Conservation (phyloP, 2,888 invertebrate genomes). For the Brachypterus glaber region DNA sequence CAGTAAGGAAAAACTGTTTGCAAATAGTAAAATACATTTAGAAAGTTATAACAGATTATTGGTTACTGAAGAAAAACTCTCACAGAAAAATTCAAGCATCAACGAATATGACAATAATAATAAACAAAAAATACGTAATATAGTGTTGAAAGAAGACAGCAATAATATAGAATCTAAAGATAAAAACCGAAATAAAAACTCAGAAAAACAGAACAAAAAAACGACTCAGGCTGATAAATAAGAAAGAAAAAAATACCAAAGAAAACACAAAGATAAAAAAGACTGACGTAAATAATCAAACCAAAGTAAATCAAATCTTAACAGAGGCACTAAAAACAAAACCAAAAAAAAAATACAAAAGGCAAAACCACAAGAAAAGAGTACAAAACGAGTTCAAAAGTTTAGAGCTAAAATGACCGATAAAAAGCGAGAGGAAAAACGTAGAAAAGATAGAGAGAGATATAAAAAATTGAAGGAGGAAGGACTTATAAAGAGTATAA, state of each 20-base stretch:
- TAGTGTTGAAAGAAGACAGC: background rate
- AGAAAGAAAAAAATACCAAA: background rate
- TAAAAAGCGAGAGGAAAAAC: conserved; percentile 2
- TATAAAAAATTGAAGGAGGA: conserved; percentile 4
- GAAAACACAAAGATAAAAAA: background rate
- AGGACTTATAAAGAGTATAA: conserved; percentile 2
- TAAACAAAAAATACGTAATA: background rate
- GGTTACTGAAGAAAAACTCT: background rate
- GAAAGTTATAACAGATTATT: background rate
- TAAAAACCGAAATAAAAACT: background rate
- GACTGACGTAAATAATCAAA: background rate
- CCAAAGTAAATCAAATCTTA: background rate
- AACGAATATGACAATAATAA: background rate
- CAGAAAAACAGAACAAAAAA: background rate
- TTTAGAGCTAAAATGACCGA: conserved; percentile 4
- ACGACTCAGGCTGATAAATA: background rate
- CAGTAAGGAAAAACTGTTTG: background rate
- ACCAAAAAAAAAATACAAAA: background rate
- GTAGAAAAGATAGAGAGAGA: conserved; percentile 4
- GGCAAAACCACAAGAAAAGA: conserved; percentile 1
- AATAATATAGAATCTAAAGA: background rate
- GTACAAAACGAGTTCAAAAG: conserved; percentile 1
- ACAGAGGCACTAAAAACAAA: background rate
- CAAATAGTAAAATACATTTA: background rate
- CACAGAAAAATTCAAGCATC: background rate